Conservation (phyloP, 2,797 vertebrate species). For the Peromyscus attwateri region DNA sequence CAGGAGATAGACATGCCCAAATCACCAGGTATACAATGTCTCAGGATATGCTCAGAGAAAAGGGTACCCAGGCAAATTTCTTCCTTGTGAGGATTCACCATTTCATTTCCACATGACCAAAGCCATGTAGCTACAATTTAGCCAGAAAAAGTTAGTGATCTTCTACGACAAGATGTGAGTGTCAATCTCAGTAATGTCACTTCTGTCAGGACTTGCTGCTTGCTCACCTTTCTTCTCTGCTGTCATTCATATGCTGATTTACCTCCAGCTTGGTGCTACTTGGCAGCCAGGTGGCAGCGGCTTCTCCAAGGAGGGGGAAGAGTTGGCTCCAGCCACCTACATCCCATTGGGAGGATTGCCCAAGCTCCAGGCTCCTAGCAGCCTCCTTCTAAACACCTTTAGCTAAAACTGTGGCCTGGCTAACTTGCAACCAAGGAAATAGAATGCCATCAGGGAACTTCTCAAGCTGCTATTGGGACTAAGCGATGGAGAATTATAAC, state of each 20-base stretch:
- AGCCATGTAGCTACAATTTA: neutral
- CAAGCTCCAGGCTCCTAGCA: no score
- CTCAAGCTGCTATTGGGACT: neutral
- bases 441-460: no score
- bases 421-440: neutral
- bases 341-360: neutral
- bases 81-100: neutral
- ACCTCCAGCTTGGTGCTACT: neutral
- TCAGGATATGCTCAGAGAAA: neutral
- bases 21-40: neutral
- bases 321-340: fast-evolving
- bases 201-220: neutral
- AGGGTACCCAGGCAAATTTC: neutral
- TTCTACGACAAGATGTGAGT: neutral
- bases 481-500: neutral
- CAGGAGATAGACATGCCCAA: neutral
- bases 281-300: neutral
- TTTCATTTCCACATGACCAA: neutral
- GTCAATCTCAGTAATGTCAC: neutral
- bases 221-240: neutral
- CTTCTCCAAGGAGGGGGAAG: neutral
- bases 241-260: neutral
- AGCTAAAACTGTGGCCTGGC: neutral
- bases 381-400: neutral
- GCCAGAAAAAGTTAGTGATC: neutral